Percentiles rank a stretch among this genome's conserved stretches.
These are phyloP conservation scores for Papilio polyxenes DNA, from an alignment of 1,140 invertebrate genomes.

Conservation along the genomic window DNA sequence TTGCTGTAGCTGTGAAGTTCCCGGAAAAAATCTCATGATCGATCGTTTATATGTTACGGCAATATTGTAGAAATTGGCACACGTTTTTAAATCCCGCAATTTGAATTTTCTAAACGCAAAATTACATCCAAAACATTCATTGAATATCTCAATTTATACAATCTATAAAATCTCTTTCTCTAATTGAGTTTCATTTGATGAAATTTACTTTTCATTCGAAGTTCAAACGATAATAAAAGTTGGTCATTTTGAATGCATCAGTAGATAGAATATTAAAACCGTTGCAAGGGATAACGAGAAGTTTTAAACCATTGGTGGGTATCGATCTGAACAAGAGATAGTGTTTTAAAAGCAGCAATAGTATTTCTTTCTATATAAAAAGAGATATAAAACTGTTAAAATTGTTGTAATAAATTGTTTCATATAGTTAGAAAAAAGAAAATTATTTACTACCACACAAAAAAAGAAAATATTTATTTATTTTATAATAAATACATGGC, in stretches of 20 bases:
- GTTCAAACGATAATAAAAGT: neutral
- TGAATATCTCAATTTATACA: neutral
- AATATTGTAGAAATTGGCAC: neutral
- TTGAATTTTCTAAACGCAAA: neutral
- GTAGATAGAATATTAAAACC: constrained; percentile 23
- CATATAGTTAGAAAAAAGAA: too few relatives aligned
- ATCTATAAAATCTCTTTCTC: neutral
- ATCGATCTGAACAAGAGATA: constrained; percentile 2
- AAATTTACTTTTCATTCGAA: constrained; percentile 26
- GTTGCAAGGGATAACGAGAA: neutral
- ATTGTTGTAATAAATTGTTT: too few relatives aligned
- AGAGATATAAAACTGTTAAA: too few relatives aligned
- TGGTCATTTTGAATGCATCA: constrained; percentile 3
- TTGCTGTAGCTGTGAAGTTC: constrained; percentile 38
- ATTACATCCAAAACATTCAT: neutral
- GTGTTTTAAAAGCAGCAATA: neutral
- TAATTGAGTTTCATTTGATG: neutral
- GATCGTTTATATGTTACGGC: constrained; percentile 38
- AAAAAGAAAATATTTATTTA: too few relatives aligned
- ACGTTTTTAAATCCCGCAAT: too few relatives aligned
- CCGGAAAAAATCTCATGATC: constrained; percentile 61
- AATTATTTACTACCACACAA: too few relatives aligned
- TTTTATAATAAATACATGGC: too few relatives aligned
- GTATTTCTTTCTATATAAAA: neutral
- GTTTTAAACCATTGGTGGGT: neutral